Conservation (phyloP, 1,140 invertebrate genomes). For the Drosophila ercepeae region DNA sequence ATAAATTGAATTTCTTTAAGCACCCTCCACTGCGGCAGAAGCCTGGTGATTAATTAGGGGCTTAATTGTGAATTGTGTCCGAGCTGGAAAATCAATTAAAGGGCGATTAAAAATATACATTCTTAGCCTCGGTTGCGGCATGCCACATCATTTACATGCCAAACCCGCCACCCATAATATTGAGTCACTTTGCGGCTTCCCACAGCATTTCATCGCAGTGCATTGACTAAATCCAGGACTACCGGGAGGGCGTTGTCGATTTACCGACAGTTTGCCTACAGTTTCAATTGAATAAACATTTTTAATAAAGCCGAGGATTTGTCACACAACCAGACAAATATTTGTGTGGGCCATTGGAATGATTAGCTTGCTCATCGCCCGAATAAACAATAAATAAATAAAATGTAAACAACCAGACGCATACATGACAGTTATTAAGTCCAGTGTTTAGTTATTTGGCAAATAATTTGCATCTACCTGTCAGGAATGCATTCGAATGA, state of each 20-base stretch:
- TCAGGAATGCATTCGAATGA: background rate
- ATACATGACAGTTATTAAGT: constrained; percentile 14
- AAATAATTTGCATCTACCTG: constrained; percentile 27
- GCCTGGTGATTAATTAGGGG: constrained; percentile 1
- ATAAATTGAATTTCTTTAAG: background rate
- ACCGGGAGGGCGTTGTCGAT: background rate
- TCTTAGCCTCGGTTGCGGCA: constrained; percentile 7
- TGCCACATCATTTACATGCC: constrained; percentile 17
- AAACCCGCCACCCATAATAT: constrained; percentile 12
- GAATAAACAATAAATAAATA: constrained; percentile 31
- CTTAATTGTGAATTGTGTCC: constrained; percentile 9
- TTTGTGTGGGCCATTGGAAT: constrained; percentile 11
- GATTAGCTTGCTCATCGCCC: constrained; percentile 10
- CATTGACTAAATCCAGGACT: background rate
- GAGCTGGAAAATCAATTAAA: constrained; percentile 23
- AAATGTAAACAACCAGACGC: constrained; percentile 17
- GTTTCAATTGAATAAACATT: constrained; percentile 43
- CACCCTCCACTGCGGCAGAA: background rate
- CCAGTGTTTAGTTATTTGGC: background rate
- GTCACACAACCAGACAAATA: constrained; percentile 20
- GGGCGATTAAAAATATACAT: constrained; percentile 32
- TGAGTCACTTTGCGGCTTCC: constrained; percentile 36
- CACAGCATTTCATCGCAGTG: constrained; percentile 7
- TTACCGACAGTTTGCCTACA: background rate
- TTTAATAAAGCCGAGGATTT: constrained; percentile 29